Percentiles rank a stretch among this genome's conserved stretches.
These are phyloP conservation scores for Hypomecis punctinalis DNA, from an alignment of 2,888 invertebrate species.

Conservation along the genomic window DNA sequence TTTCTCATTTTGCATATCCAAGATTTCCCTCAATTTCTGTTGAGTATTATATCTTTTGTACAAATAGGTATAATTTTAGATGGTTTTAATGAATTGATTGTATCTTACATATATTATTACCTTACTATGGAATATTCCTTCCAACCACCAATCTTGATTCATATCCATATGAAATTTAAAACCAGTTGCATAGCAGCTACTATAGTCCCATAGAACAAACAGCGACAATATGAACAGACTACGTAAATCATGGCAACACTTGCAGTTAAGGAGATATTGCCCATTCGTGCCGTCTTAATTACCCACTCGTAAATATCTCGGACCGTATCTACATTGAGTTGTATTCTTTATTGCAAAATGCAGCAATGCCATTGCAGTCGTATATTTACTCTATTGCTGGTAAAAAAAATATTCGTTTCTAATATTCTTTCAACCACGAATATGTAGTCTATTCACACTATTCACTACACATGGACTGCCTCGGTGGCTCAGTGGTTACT, in stretches of 20 bases:
- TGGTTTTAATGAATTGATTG: too few species aligned
- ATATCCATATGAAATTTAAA: too few species aligned
- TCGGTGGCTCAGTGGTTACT: too few species aligned
- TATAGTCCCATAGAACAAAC: conserved; percentile 48
- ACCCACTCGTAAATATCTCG: conserved; percentile 46
- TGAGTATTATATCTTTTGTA: too few species aligned
- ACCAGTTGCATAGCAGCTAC: background rate
- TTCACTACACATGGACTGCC: too few species aligned
- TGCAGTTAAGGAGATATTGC: conserved; percentile 68
- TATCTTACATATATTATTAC: too few species aligned
- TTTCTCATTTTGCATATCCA: too few species aligned
- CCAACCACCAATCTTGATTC: conserved; percentile 14
- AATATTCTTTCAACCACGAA: too few species aligned
- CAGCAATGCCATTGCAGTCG: background rate
- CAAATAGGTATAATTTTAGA: too few species aligned
- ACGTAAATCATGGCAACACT: conserved; percentile 72
- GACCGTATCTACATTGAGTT: conserved; percentile 12
- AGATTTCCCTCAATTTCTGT: too few species aligned
- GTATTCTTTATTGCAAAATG: background rate
- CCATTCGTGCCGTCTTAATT: conserved; percentile 62
- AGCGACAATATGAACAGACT: conserved; percentile 59
- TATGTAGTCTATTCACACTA: too few species aligned
- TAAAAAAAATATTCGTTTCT: background rate
- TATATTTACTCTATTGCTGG: background rate
- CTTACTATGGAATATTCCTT: background rate